phyloP scores from a whole-genome alignment of 2,888 invertebrate genomes.

The Torymus aiolomorphi region DNA sequence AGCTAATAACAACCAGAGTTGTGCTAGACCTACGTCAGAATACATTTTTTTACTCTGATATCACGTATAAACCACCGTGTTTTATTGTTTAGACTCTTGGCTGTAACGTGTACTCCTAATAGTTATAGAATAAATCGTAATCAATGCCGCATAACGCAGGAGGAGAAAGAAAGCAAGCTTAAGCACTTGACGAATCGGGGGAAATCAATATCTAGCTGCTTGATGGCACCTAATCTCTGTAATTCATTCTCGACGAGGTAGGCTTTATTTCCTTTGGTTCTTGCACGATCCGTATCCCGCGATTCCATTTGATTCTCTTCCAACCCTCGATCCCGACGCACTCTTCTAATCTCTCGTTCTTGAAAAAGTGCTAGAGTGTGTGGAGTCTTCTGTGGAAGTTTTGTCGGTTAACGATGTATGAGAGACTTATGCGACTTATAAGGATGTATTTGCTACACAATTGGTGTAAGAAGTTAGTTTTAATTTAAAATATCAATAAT shows the following conservation, averaged over 20 bases:
- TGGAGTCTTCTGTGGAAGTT: background rate
- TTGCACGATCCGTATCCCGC: background rate
- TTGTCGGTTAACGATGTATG: background rate
- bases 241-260: conserved; percentile 37
- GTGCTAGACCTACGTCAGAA: no score
- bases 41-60: no score
- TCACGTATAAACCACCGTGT: no score
- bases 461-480: no score
- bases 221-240: conserved; percentile 41
- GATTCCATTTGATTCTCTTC: background rate
- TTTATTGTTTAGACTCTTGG: no score
- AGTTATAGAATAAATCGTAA: conserved; percentile 26
- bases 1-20: no score
- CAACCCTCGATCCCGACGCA: background rate
- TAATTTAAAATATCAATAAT: no score
- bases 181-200: background rate
- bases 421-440: no score
- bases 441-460: no score
- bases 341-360: conserved; percentile 22
- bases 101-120: conserved; percentile 22
- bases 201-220: conserved; percentile 41
- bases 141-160: background rate
- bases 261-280: conserved; percentile 15
- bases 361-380: background rate
- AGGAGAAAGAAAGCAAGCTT: background rate